Evolutionary conservation across 2,797 vertebrate genomes (phyloP), one percentile per base, ranked within the genome.

Genomic region (Lepidocolaptes lacrymiger): DNA sequence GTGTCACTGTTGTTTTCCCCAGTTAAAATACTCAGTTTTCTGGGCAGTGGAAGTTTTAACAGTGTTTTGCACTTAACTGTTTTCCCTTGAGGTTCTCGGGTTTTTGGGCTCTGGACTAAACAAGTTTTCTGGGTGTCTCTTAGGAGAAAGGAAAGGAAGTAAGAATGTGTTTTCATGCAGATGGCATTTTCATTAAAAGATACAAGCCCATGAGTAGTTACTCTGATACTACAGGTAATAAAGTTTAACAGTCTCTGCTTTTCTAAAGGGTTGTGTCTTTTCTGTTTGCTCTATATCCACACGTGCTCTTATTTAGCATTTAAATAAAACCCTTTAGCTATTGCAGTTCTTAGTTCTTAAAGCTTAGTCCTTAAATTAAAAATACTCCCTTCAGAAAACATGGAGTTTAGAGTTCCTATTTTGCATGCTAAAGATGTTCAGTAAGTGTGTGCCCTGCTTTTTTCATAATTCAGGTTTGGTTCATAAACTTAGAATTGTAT

Each of bases 391-490:
- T 79, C 39, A 46, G 75, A 79, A 54, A 66, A 12, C 30, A 30
- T n/a, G 22, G 46, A 41, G 30, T 48, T 84, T 19, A 55, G 26
- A 61, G 26, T 36, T 73, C 69, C 46, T 30, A 5, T 83, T 49
- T 67, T 2, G 1, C 4, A 2, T n/a, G 58, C 27, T 28, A 18
- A 77, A 49, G 51, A 10, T 88, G n/a, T 43, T 82, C 48, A 51
- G 0, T 37, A 44, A 74, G 37, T 5, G 19, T 43, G 27, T 78
- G 27, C 39, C 0, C 0, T 52, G 22, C 12, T 48, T 67, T 84
- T 54, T 43, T 41, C 1, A 0, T 56, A 52, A 30, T 51, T 85
- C 30, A 32, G 52, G 19, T 32, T 54, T 54, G 30, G 52, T 54
- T 54, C 14, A 15, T 74, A 21, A 66, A 73, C n/a, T 28, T 10